Evolutionary conservation across 2,113 vertebrate species (phyloP).

Genomic region (Zapus hudsonius): DNA sequence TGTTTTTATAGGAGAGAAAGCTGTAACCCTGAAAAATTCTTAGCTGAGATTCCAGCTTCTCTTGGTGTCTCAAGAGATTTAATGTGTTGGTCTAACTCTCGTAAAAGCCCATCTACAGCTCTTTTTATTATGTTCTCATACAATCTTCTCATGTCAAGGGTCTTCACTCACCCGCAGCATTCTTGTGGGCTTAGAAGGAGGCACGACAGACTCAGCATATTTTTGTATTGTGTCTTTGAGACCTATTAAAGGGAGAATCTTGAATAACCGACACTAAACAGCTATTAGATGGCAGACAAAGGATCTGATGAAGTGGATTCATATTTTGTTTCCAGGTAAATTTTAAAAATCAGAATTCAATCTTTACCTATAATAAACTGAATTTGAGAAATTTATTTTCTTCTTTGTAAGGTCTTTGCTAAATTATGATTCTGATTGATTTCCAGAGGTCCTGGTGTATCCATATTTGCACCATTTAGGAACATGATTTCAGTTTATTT

Average conservation of each 20-base stretch:
- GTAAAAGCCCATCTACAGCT: conserved; percentile 69
- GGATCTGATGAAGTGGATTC: conserved; percentile 54
- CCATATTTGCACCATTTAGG: neutral
- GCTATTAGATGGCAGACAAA: conserved; percentile 19
- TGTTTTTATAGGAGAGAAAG: conserved; percentile 38
- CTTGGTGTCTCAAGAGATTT: conserved; percentile 68
- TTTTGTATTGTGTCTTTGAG: conserved; percentile 73
- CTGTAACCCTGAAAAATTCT: conserved; percentile 55
- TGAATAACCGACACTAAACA: conserved; percentile 57
- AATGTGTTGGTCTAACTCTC: conserved; percentile 68
- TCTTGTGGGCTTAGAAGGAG: conserved; percentile 61
- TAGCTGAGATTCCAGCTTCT: conserved; percentile 60
- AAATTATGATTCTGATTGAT: neutral
- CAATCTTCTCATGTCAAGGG: conserved; percentile 78
- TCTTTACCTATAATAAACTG: conserved; percentile 24
- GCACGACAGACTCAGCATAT: conserved; percentile 61
- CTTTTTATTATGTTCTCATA: conserved; percentile 78
- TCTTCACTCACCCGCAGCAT: conserved; percentile 75
- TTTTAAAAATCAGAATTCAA: conserved; percentile 25
- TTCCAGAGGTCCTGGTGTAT: neutral
- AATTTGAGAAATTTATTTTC: conserved; percentile 53
- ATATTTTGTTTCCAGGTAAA: conserved; percentile 20
- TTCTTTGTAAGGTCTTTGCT: conserved; percentile 53
- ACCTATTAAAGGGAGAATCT: conserved; percentile 48
- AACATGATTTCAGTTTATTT: neutral